Evolutionary conservation across 2,888 invertebrate species (phyloP).

Genomic region (Lepeophtheirus nordmannii): DNA sequence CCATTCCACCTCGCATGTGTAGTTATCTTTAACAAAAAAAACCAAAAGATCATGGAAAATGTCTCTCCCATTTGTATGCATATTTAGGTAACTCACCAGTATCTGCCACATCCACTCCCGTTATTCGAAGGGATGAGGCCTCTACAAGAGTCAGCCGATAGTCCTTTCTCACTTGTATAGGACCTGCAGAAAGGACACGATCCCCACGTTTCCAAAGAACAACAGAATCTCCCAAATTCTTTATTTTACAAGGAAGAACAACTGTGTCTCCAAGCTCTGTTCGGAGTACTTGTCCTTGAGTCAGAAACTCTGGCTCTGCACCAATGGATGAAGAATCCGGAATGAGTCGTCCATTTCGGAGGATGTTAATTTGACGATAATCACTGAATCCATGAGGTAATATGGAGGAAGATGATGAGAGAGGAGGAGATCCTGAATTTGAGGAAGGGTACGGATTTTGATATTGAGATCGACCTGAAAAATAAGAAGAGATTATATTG

Average conservation of each 20-base stretch:
- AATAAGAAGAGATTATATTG: neutral
- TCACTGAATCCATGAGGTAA: neutral
- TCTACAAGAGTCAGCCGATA: neutral
- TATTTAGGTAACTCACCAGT: neutral
- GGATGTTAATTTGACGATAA: neutral
- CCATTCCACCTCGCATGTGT: slow-evolving; percentile 8
- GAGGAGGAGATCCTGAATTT: neutral
- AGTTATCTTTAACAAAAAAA: neutral
- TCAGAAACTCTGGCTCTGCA: neutral
- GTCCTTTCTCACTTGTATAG: slow-evolving; percentile 10
- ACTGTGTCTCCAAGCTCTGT: slow-evolving; percentile 7
- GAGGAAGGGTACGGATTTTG: neutral
- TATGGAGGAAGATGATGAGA: neutral
- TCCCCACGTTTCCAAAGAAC: slow-evolving; percentile 9
- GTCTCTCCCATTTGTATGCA: too few relatives aligned
- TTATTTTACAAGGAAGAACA: neutral
- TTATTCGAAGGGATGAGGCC: neutral
- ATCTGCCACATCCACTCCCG: slow-evolving; percentile 3
- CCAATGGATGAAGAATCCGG: neutral
- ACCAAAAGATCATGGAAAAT: too few relatives aligned
- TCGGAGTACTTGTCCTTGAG: neutral
- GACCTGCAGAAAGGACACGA: slow-evolving; percentile 3
- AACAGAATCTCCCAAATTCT: neutral
- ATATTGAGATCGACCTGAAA: neutral
- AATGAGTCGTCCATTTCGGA: neutral